A percentile compares a stretch with the other conserved stretches of the same genome.
These are phyloP conservation scores for Hipposideros larvatus DNA, from an alignment of 2,797 vertebrate species.

Conservation along the genomic window DNA sequence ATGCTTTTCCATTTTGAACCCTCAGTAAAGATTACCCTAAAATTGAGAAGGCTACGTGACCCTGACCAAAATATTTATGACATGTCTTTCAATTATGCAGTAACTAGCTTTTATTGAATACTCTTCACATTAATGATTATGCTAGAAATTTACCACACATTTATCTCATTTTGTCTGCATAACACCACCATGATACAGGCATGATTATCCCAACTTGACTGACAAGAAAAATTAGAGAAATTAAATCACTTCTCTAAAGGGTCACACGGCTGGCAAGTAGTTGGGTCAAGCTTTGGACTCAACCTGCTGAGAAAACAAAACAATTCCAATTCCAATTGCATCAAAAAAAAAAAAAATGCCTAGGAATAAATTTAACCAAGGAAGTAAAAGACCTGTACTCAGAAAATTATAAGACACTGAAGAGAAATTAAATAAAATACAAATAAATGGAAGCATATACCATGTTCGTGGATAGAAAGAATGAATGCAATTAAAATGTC, in stretches of 20 bases:
- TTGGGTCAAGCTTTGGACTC: background rate
- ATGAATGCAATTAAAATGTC: no score
- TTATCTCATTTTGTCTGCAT: background rate
- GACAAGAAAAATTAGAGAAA: conserved; percentile 50
- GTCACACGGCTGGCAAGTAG: background rate
- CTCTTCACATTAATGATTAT: background rate
- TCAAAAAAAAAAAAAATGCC: no score
- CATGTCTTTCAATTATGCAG: background rate
- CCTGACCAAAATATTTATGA: background rate
- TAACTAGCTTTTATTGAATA: background rate
- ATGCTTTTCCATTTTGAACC: conserved; percentile 4
- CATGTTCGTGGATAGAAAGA: no score
- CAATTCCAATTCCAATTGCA: no score
- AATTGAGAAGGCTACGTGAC: background rate
- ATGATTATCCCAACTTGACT: background rate
- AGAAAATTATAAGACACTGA: no score
- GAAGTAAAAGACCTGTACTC: no score
- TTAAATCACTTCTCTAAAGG: background rate
- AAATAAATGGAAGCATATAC: no score
- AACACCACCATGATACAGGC: background rate
- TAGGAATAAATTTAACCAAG: no score
- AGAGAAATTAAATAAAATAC: no score
- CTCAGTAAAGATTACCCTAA: background rate
- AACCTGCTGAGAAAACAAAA: background rate
- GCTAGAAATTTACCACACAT: background rate